Evolutionary conservation across 2,113 vertebrate genomes (phyloP), one percentile per base, ranked within the genome.

Genomic region (Seriola rivoliana): DNA sequence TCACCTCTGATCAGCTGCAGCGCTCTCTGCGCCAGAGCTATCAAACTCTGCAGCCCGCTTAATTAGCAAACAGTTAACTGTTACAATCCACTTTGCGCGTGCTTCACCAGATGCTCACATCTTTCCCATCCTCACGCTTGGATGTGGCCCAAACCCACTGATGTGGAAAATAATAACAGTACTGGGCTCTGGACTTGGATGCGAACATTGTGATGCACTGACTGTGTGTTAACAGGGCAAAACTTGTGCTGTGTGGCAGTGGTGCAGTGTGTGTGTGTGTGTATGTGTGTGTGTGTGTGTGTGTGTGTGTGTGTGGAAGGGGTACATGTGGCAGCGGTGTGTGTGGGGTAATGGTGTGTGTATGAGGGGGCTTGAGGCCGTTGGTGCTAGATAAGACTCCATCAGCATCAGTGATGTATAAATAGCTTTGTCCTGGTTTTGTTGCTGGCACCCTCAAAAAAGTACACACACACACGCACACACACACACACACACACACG

Each of bases 341-440:
- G 32, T 64, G 80, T 66, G 8, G 14, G 48, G 68, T 58, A 23
- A 19, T 46, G 32, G 57, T 9, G 34, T 65, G 80, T 71, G 58
- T 70, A 52, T 38, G 70, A 46, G 71, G 70, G 58, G 76, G 66
- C 83, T 84, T 79, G 72, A 82, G 75, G 87, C 78, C 74, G 73
- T 54, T 21, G 71, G 52, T 90, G 86, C 60, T 74, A 79, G 84
- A 93, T 89, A 88, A 87, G 82, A 90, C 87, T 87, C 78, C 78
- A 89, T 88, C 85, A 85, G 32, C 83, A 84, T 78, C 67, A 75
- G 73, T 57, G 73, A 70, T 87, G 77, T 92, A 93, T 93, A 92
- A 94, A 95, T 91, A 93, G 92, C 85, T 86, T 73, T 87, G 91
- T 84, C 91, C 93, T 92, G 90, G 86, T 89, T 92, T 88, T 89